Evolutionary conservation across 2,888 invertebrate genomes (phyloP).

Genomic region (Drosophila monieri): DNA sequence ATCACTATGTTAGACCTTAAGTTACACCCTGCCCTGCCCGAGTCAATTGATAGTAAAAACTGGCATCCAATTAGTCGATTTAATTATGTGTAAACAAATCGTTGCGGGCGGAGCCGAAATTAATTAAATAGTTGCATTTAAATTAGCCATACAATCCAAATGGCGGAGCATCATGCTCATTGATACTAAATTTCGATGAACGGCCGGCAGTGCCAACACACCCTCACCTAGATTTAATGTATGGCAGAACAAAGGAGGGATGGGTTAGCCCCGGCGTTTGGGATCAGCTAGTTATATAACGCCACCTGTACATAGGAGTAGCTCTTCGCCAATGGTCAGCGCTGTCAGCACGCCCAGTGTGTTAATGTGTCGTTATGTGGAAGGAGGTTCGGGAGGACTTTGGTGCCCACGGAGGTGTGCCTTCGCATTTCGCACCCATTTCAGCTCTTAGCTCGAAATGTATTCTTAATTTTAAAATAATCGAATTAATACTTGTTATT

Average conservation of each 20-base stretch:
- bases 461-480: not conserved
- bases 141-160: slow-evolving; percentile 42
- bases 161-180: slow-evolving; percentile 44
- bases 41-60: slow-evolving; percentile 52
- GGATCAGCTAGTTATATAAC: slow-evolving; percentile 40
- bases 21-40: slow-evolving; percentile 12
- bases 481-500: not conserved
- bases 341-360: slow-evolving; percentile 31
- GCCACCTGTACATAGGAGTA: slow-evolving; percentile 31
- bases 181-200: slow-evolving; percentile 54
- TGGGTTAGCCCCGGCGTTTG: slow-evolving; percentile 44
- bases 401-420: slow-evolving; percentile 3
- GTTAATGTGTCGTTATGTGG: slow-evolving; percentile 6
- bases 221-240: slow-evolving; percentile 58
- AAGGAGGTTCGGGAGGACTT: not conserved
- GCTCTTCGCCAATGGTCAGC: slow-evolving; percentile 44
- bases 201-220: slow-evolving; percentile 50
- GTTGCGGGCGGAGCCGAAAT: slow-evolving; percentile 56
- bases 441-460: not conserved
- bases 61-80: slow-evolving; percentile 52
- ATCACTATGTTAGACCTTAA: slow-evolving; percentile 32
- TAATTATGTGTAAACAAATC: slow-evolving; percentile 74
- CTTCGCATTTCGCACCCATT: not conserved
- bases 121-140: slow-evolving; percentile 70
- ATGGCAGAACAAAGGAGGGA: slow-evolving; percentile 31